A percentile compares a stretch with the other conserved stretches of the same genome.
phyloP scores from a whole-genome alignment of 1,140 invertebrate species.

The Tetramorium simillimum region DNA sequence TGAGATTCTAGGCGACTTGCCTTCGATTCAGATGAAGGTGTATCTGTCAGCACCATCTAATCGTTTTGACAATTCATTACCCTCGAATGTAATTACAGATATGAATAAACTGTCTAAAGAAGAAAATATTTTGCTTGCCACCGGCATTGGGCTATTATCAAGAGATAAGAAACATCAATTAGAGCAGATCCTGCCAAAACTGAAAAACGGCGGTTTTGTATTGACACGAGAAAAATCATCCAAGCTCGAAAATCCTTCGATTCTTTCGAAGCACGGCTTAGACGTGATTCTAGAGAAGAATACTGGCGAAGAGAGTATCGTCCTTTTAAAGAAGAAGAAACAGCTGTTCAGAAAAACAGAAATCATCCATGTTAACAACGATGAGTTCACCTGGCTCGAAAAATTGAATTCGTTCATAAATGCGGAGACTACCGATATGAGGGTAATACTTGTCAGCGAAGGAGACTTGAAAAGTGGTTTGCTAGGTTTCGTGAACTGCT shows the following conservation, averaged over 20 bases:
- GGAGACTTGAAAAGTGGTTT: slow-evolving; percentile 90
- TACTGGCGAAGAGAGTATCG: slow-evolving; percentile 70
- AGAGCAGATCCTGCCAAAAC: slow-evolving; percentile 72
- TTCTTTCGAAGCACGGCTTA: slow-evolving; percentile 70
- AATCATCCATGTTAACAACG: slow-evolving; percentile 77
- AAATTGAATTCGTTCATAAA: slow-evolving; percentile 85
- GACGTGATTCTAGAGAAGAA: slow-evolving; percentile 78
- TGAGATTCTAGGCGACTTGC: slow-evolving; percentile 87
- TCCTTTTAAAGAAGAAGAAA: slow-evolving; percentile 78
- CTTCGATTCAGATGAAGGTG: slow-evolving; percentile 88
- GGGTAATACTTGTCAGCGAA: slow-evolving; percentile 87
- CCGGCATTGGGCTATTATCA: slow-evolving; percentile 80
- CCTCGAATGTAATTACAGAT: slow-evolving; percentile 86
- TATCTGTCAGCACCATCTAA: slow-evolving; percentile 79
- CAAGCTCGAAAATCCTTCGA: slow-evolving; percentile 59
- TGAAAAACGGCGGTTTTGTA: slow-evolving; percentile 84
- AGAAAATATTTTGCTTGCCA: slow-evolving; percentile 86
- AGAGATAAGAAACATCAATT: slow-evolving; percentile 66
- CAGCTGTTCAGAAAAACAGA: slow-evolving; percentile 73
- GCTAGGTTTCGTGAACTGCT: slow-evolving; percentile 93
- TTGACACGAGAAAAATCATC: slow-evolving; percentile 83
- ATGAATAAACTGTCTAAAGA: slow-evolving; percentile 87
- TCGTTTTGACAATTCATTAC: slow-evolving; percentile 84
- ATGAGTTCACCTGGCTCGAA: slow-evolving; percentile 85
- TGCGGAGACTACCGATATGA: slow-evolving; percentile 68